Evolutionary conservation across 2,888 invertebrate genomes (phyloP).

Genomic region (Drosophila leonis): DNA sequence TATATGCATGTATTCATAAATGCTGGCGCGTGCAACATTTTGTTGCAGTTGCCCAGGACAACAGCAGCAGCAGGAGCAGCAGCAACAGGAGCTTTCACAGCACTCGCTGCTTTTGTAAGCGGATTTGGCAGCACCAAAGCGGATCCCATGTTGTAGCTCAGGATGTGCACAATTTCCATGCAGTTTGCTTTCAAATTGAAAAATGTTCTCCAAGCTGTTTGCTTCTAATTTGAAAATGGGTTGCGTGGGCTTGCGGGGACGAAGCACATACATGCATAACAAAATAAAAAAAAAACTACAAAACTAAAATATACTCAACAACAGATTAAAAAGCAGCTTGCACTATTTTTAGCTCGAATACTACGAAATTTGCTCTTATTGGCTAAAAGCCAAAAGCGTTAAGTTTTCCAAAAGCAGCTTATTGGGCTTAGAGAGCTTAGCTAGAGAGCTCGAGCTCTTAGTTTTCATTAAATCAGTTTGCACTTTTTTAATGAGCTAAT

Average conservation of each 20-base stretch:
- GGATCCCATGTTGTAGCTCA: slow-evolving; percentile 34
- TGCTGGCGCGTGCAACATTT: slow-evolving; percentile 9
- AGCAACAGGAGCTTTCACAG: slow-evolving; percentile 38
- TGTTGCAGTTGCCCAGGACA: slow-evolving; percentile 17
- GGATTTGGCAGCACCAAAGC: slow-evolving; percentile 48
- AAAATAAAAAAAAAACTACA: neutral
- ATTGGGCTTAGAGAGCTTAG: slow-evolving; percentile 1
- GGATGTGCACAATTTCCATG: slow-evolving; percentile 60
- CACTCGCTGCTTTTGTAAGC: slow-evolving; percentile 47
- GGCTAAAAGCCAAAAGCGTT: neutral
- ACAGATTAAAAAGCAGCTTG: slow-evolving; percentile 11
- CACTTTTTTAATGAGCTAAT: neutral
- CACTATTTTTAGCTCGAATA: neutral
- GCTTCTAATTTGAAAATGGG: slow-evolving; percentile 49
- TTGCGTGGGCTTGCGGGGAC: neutral
- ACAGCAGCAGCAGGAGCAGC: slow-evolving; percentile 4
- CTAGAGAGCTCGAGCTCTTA: neutral
- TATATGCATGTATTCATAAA: neutral
- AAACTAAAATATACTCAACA: slow-evolving; percentile 5
- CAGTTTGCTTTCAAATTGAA: slow-evolving; percentile 54
- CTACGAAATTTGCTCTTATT: slow-evolving; percentile 5
- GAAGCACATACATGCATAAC: neutral
- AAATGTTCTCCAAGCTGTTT: slow-evolving; percentile 28
- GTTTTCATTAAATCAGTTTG: slow-evolving; percentile 1
- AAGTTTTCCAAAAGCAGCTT: slow-evolving; percentile 22